Base-by-base conservation (phyloP, 2,113 vertebrate species). In the Sylvilagus bachmani region DNA sequence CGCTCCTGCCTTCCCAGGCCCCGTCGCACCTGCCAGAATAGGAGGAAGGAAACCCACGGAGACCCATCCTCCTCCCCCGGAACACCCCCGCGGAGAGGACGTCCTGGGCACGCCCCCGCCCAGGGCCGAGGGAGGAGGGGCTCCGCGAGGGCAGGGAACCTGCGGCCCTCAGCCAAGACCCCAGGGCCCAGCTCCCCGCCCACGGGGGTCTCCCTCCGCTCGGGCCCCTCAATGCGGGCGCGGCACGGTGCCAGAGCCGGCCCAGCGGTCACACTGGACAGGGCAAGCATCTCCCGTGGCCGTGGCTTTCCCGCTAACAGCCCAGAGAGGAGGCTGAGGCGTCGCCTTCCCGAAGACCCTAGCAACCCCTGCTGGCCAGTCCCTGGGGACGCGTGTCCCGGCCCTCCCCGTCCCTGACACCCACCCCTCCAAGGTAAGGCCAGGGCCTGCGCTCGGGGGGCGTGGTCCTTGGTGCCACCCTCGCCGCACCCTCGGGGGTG, bases 41-140 rank as follows among this genome's bases (percentile, higher is more conserved):
- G 82, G 90, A 97, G 97, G 95, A 97, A 97, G 96, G 97, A 98
- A 97, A 70, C 61, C 88, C 86, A 36, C 29, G 29, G 86, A 77
- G 71, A 62, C 82, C 74, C 86, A 58, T 90, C 93, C 90, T 53
- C 95, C 33, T 61, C 55, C 62, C 2, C 1, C 33, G 2, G 29
- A 31, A 86, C 86, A 58, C 74, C 93, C 95, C 95, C 74, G 49
- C 1, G 84, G 25, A 17, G 24, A 58, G 55, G 38, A 49, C 85
- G 11, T 31, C 44, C n/a, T 51, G 1, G 7, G 67, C 53, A 19
- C 6, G 12, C 6, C 53, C 53, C 53, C 51, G 29, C 4, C 55
- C 55, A 19, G 17, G 14, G 55, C 55, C 14, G 17, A 19, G 55
- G 4, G 55, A 19, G 55, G 55, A 14, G 19, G 13, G 55, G 55